Evolutionary conservation across 1,140 invertebrate genomes (phyloP).

Genomic region (Pseudomyrmex gracilis): DNA sequence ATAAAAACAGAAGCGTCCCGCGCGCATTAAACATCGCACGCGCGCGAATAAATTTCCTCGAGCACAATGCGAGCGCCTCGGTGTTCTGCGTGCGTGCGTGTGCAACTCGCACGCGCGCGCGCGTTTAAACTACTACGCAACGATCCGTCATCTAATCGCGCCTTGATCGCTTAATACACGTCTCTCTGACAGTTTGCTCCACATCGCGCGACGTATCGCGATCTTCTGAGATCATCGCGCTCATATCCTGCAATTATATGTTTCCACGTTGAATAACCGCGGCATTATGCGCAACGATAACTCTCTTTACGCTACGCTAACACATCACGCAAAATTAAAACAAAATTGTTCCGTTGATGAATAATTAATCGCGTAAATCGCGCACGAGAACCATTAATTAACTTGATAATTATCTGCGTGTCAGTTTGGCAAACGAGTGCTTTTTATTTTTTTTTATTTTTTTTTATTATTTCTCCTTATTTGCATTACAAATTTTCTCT

Average conservation of each 20-base stretch:
- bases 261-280: slow-evolving; percentile 12
- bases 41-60: slow-evolving; percentile 39
- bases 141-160: slow-evolving; percentile 74
- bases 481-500: too few relatives aligned
- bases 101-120: background rate
- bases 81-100: too few relatives aligned
- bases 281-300: background rate
- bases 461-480: too few relatives aligned
- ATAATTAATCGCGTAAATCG: too few relatives aligned
- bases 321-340: too few relatives aligned
- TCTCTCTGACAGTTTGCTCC: slow-evolving; percentile 69
- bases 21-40: slow-evolving; percentile 37
- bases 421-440: too few relatives aligned
- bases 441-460: too few relatives aligned
- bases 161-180: slow-evolving; percentile 78
- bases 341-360: too few relatives aligned
- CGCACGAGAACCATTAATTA: too few relatives aligned
- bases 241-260: slow-evolving; percentile 45
- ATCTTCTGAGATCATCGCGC: slow-evolving; percentile 63
- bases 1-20: background rate
- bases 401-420: too few relatives aligned
- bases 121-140: slow-evolving; percentile 14
- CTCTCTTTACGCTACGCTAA: too few relatives aligned
- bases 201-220: slow-evolving; percentile 57
- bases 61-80: slow-evolving; percentile 32